These are phyloP conservation scores for Dendrocincla tyrannina DNA, from an alignment of 2,797 vertebrate species.

Conservation along the genomic window DNA sequence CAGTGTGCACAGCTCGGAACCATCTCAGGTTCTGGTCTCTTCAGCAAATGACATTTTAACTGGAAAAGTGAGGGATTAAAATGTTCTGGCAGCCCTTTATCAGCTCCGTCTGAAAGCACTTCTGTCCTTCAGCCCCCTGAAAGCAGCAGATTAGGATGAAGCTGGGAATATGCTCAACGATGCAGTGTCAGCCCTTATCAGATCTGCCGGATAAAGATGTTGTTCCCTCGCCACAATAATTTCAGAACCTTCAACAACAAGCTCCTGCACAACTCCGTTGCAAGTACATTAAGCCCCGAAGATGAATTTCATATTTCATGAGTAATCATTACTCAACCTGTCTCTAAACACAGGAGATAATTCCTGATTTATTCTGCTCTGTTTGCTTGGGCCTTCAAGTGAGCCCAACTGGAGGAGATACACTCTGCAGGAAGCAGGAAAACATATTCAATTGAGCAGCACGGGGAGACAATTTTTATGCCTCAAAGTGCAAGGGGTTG, in stretches of 20 bases:
- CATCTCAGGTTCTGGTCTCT: neutral
- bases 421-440: neutral
- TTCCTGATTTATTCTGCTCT: constrained; percentile 42
- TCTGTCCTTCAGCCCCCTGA: constrained; percentile 8
- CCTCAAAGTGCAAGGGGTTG: neutral
- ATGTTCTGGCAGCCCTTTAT: neutral
- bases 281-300: neutral
- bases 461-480: neutral
- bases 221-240: neutral
- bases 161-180: neutral
- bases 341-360: neutral
- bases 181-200: neutral
- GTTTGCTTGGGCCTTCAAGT: constrained; percentile 10
- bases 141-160: neutral
- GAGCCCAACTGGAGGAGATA: neutral
- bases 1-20: neutral
- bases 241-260: neutral
- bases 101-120: neutral
- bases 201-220: neutral
- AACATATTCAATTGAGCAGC: fast-evolving
- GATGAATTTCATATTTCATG: constrained; percentile 24
- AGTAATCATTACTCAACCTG: constrained; percentile 39
- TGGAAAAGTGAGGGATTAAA: constrained; percentile 4
- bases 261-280: neutral
- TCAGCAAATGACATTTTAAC: neutral